Base-by-base conservation (phyloP, 2,797 vertebrate species). In the Huso huso region DNA sequence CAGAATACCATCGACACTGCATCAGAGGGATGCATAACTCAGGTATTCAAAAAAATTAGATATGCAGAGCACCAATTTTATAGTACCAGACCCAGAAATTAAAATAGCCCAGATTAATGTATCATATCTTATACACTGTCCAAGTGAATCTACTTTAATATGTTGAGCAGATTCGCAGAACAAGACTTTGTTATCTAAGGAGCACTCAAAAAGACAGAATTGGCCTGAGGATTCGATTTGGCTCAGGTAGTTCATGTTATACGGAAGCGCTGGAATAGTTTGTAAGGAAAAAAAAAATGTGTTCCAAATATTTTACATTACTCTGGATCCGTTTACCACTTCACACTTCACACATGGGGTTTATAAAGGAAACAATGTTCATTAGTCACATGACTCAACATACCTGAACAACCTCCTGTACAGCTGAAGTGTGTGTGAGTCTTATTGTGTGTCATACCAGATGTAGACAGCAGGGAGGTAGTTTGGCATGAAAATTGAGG, bases 11-110 rank as follows among this genome's bases (percentile, higher is more conserved):
- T 88, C 84, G 83, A 84, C 87, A 90, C 86, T 69, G 83, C 85
- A 88, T 91, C 89, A 90, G 89, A 89, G 85, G 81, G 84, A 90
- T 85, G 84, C 89, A 91, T 93, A 93, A 95, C 95, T 95, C 93
- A 93, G 90, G 87, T 90, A 88, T 90, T 91, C 91, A 89, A 83
- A 87, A 86, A 92, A 94, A 95, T 95, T 93, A 94, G 89, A 93
- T 93, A 92, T 93, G 91, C 91, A 91, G 90, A 90, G 87, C 87
- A 91, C 87, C 88, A 85, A 89, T 93, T 96, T 95, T 95, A 94
- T 91, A 94, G 88, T 92, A 87, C 84, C 84, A 88, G 88, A 82
- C 84, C 86, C 84, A 82, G 88, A 89, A 92, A 93, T 93, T 90
- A 90, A 93, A 93, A 92, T 89, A 90, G 90, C 87, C 84, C 89